phyloP scores from a whole-genome alignment of 2,797 vertebrate species.

The Etheostoma perlongum region DNA sequence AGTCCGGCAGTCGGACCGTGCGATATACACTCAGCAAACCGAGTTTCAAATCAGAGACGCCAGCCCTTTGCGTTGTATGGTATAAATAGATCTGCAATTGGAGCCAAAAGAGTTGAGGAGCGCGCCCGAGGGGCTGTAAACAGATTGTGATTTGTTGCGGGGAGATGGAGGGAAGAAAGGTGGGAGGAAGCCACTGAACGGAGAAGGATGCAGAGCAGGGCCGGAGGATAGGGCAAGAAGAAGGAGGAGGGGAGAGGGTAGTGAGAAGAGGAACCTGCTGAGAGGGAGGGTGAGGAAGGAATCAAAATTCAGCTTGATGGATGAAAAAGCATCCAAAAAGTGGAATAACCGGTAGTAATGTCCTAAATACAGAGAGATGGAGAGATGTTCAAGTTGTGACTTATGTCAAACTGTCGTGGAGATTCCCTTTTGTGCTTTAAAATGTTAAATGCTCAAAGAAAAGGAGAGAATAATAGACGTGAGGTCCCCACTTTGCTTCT shows the following conservation, averaged over 20 bases:
- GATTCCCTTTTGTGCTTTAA: constrained; percentile 36
- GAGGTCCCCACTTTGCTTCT: constrained; percentile 4
- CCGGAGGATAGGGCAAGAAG: constrained; percentile 22
- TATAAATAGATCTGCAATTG: constrained; percentile 78
- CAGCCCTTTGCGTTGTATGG: constrained; percentile 71
- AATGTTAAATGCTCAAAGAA: constrained; percentile 25
- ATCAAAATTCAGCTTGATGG: not conserved
- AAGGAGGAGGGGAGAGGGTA: not conserved
- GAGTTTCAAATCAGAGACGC: constrained; percentile 69
- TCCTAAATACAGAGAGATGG: no score
- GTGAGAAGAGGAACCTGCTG: not conserved
- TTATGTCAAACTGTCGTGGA: constrained; percentile 1
- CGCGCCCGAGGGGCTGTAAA: constrained; percentile 75
- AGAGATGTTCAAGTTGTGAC: constrained; percentile 2
- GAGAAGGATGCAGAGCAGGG: constrained; percentile 28
- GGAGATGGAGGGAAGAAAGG: constrained; percentile 61
- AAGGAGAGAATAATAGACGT: not conserved
- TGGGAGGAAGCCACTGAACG: constrained; percentile 31
- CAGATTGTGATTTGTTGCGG: constrained; percentile 78
- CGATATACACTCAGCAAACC: constrained; percentile 51
- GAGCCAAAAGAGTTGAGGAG: constrained; percentile 77
- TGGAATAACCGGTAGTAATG: not conserved
- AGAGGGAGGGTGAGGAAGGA: not conserved
- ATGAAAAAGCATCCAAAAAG: not conserved
- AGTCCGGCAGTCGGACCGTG: constrained; percentile 61